Evolutionary conservation across 2,113 vertebrate genomes (phyloP).

Genomic region (Sturnus vulgaris): DNA sequence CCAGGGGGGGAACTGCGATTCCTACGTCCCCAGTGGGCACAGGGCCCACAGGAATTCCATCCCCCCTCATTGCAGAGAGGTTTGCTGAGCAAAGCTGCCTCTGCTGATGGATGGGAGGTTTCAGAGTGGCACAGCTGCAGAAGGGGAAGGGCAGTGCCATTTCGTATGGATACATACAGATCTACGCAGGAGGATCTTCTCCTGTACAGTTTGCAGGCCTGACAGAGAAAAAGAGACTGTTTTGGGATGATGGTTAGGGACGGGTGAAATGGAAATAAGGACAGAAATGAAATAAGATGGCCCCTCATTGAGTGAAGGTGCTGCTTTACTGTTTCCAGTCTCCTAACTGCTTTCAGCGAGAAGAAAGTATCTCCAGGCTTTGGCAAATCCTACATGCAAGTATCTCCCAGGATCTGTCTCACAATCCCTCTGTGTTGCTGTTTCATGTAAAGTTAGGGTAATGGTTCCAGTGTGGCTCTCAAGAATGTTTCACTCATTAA

Average conservation of each 20-base stretch:
- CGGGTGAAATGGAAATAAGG: neutral
- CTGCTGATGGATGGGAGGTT: neutral
- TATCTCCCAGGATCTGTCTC: neutral
- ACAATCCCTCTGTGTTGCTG: neutral
- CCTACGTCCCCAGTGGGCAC: fast-evolving
- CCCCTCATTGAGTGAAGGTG: neutral
- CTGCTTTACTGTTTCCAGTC: neutral
- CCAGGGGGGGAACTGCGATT: neutral
- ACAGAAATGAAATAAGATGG: neutral
- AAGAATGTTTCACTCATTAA: neutral
- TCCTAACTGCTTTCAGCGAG: neutral
- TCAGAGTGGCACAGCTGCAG: neutral
- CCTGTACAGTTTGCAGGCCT: neutral
- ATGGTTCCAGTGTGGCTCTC: neutral
- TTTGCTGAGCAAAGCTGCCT: neutral
- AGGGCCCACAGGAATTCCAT: neutral
- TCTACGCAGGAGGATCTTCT: neutral
- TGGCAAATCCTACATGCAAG: neutral
- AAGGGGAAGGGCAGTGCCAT: neutral
- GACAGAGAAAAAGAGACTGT: neutral
- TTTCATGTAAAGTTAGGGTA: neutral
- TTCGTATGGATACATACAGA: neutral
- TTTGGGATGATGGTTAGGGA: neutral
- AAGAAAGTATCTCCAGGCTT: neutral
- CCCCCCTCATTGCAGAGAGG: fast-evolving